These are phyloP conservation scores for Hydroisotoma schaefferi DNA, from an alignment of 2,888 invertebrate species.

Conservation along the genomic window DNA sequence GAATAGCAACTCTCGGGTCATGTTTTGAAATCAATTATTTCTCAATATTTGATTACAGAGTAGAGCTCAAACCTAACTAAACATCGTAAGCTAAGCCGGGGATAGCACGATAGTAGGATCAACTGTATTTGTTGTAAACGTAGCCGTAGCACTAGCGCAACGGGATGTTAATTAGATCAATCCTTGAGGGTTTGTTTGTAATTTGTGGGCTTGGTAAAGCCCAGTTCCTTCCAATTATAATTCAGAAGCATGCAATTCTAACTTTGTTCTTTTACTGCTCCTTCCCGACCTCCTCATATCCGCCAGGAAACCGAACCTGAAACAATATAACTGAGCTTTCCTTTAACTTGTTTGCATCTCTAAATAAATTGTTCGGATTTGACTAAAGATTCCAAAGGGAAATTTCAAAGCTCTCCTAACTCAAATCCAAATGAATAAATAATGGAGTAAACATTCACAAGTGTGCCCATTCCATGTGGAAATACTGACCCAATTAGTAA, in stretches of 20 bases:
- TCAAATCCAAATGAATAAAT: not conserved
- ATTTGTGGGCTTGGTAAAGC: too few relatives aligned
- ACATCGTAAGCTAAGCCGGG: constrained; percentile 9
- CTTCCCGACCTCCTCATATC: too few relatives aligned
- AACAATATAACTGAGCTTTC: not conserved
- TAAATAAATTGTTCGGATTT: not conserved
- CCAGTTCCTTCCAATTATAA: too few relatives aligned
- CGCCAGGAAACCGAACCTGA: not conserved
- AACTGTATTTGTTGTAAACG: too few relatives aligned
- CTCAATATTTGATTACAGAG: not conserved
- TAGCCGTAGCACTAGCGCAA: too few relatives aligned
- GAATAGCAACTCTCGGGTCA: not conserved
- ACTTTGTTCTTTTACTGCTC: too few relatives aligned
- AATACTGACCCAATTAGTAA: constrained; percentile 12
- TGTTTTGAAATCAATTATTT: constrained; percentile 6
- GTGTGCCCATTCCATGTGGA: not conserved
- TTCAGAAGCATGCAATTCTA: too few relatives aligned
- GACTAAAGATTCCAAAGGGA: not conserved
- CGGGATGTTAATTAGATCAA: too few relatives aligned
- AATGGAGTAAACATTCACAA: constrained; percentile 1
- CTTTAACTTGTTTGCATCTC: not conserved
- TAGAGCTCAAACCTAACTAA: constrained; percentile 3
- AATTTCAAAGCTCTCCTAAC: constrained; percentile 1
- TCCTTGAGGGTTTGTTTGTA: too few relatives aligned
- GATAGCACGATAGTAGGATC: too few relatives aligned